Conservation (phyloP, 2,797 vertebrate species). For the Gallinago solitaria region DNA sequence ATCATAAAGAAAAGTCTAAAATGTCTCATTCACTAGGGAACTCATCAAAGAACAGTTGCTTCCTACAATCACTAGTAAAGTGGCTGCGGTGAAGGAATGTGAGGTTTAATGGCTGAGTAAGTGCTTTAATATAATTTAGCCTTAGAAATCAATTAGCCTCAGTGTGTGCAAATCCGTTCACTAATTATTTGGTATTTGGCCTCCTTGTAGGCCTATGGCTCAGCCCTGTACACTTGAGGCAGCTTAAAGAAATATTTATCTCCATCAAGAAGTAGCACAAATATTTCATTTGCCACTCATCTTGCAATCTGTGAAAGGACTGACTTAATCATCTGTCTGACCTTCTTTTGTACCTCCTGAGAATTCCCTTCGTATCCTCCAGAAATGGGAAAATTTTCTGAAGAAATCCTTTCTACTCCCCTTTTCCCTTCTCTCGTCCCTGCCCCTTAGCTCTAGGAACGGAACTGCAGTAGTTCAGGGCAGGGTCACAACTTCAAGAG, state of each 20-base stretch:
- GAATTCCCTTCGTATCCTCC: not conserved
- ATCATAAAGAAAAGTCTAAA: not conserved
- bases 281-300: not conserved
- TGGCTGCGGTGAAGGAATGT: not conserved
- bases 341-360: not conserved
- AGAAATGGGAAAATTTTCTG: not conserved
- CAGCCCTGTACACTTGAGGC: not conserved
- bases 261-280: not conserved
- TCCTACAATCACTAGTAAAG: not conserved
- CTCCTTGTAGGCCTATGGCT: not conserved
- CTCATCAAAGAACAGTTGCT: not conserved
- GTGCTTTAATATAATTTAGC: not conserved
- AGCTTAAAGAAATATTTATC: not conserved
- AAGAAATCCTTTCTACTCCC: not conserved
- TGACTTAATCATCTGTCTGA: not conserved
- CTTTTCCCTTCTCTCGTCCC: not conserved
- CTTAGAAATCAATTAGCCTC: not conserved
- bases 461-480: fast-evolving
- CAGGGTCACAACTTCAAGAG: not conserved
- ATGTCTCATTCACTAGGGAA: not conserved
- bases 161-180: not conserved
- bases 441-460: not conserved
- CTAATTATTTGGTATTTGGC: not conserved
- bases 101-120: not conserved
- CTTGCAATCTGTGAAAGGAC: not conserved